A percentile compares a stretch with the other conserved stretches of the same genome.
Conservation (phyloP, 2,888 invertebrate species). For the Melipona bicolor region DNA sequence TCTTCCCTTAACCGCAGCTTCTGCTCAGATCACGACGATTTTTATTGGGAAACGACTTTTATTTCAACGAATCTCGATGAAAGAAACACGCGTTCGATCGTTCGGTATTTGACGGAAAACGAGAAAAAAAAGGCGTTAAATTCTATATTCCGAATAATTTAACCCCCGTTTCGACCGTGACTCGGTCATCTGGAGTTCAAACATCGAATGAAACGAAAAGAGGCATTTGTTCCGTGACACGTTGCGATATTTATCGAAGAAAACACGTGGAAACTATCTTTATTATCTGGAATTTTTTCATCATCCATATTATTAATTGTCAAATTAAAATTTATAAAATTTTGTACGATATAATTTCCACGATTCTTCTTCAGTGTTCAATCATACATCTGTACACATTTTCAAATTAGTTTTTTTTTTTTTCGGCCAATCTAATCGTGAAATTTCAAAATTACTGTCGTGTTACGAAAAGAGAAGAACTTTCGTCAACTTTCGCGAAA, state of each 20-base stretch:
- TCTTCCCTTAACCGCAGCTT: background rate
- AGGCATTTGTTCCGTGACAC: background rate
- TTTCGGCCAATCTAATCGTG: too few species aligned
- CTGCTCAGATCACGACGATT: too few species aligned
- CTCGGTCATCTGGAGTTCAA: background rate
- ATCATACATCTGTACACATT: too few species aligned
- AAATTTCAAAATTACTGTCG: too few species aligned
- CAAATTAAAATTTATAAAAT: background rate
- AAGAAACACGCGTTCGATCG: background rate
- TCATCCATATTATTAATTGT: background rate
- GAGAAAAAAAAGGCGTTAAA: background rate
- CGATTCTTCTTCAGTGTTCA: too few species aligned
- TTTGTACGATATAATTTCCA: background rate
- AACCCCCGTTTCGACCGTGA: background rate
- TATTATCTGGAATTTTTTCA: background rate
- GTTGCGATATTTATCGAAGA: background rate
- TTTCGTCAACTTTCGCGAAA: background rate
- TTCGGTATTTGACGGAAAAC: background rate
- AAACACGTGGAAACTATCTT: background rate
- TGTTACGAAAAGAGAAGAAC: too few species aligned
- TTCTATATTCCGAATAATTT: slow-evolving; percentile 10
- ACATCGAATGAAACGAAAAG: background rate
- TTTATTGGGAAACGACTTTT: background rate
- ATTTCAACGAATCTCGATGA: background rate
- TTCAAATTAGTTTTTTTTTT: too few species aligned